Conservation (phyloP, 53 echinoderm and acorn worm species). For the Henricia sp. region DNA sequence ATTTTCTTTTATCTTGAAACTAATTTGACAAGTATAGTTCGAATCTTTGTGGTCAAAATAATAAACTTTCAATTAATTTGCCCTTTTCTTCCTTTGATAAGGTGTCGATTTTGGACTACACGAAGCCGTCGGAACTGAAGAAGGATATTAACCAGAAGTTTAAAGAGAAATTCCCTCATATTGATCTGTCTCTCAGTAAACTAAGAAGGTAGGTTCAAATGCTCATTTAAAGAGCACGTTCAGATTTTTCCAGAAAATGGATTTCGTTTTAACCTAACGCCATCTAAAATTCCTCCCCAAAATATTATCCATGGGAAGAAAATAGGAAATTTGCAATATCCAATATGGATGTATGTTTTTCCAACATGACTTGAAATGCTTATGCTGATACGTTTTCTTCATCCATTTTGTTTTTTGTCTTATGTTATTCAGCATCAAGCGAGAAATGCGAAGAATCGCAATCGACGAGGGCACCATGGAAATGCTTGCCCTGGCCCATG, state of each 20-base stretch:
- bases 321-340: no score
- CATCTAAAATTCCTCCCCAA: background rate
- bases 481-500: slow-evolving; percentile 77
- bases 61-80: no score
- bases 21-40: no score
- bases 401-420: background rate
- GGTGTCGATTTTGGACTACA: slow-evolving; percentile 93
- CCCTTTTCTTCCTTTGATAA: slow-evolving; percentile 29
- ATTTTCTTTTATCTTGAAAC: no score
- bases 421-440: slow-evolving; percentile 71
- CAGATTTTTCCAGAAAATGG: no score
- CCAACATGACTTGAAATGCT: background rate
- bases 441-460: slow-evolving; percentile 83
- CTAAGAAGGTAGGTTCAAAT: slow-evolving; percentile 80
- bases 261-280: background rate
- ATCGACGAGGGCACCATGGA: slow-evolving; percentile 77
- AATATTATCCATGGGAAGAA: no score
- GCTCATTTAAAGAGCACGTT: no score
- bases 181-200: slow-evolving; percentile 90
- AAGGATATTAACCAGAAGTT: slow-evolving; percentile 98
- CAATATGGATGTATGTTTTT: background rate
- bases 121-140: slow-evolving; percentile 93
- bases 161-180: slow-evolving; percentile 79
- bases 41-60: no score
- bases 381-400: no score